phyloP scores from a whole-genome alignment of 2,113 vertebrate genomes.

The Vombatus ursinus region DNA sequence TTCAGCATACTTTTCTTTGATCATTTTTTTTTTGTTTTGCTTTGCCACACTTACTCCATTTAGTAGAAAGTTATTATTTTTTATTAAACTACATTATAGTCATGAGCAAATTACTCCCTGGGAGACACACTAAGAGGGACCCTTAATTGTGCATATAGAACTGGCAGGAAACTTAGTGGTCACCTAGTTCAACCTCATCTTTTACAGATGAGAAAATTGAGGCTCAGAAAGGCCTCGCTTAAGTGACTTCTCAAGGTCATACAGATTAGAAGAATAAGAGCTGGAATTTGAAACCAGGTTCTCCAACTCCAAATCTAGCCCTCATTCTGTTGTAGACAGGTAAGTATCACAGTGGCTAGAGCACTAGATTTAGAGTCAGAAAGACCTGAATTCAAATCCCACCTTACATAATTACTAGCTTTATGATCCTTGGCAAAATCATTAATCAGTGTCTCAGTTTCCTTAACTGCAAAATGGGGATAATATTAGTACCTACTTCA shows the following conservation, averaged over 20 bases:
- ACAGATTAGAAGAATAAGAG: background rate
- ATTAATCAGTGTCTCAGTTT: background rate
- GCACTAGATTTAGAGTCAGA: background rate
- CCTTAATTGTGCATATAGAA: background rate
- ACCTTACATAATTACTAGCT: background rate
- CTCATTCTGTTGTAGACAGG: background rate
- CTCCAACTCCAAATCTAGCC: background rate
- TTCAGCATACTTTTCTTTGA: background rate
- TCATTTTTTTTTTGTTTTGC: background rate
- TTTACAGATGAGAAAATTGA: background rate
- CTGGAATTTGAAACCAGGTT: background rate
- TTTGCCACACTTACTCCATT: background rate
- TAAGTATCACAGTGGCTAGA: background rate
- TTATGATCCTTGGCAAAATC: background rate
- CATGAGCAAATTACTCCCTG: constrained; percentile 11
- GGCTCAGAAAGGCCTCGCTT: background rate
- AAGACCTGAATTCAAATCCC: background rate
- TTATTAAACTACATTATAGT: constrained; percentile 47
- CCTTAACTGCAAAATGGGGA: background rate
- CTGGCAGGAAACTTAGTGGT: background rate
- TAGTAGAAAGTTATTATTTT: constrained; percentile 4
- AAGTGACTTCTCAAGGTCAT: background rate
- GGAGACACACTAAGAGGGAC: constrained; percentile 10
- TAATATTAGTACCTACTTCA: background rate
- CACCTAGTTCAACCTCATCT: background rate